Conservation (phyloP, 2,113 vertebrate species). For the Nesoenas mayeri region DNA sequence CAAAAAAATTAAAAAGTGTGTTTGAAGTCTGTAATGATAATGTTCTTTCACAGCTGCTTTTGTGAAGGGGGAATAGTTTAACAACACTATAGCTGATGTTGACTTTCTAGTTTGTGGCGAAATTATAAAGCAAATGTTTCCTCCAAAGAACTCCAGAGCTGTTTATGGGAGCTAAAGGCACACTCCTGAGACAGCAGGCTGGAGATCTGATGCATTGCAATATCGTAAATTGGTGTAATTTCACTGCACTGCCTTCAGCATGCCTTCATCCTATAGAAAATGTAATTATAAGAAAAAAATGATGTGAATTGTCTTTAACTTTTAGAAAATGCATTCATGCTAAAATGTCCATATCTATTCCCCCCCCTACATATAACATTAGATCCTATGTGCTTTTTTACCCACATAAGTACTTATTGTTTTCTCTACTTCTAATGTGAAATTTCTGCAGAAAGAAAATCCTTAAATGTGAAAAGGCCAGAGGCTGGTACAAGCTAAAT, state of each 20-base stretch:
- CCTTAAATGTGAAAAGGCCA: background rate
- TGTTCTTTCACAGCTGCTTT: slow-evolving; percentile 31
- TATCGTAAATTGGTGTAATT: background rate
- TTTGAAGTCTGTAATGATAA: slow-evolving; percentile 7
- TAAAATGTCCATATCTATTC: background rate
- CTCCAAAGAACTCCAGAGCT: background rate
- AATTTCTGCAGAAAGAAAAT: background rate
- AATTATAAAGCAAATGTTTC: background rate
- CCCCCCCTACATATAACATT: fast-evolving
- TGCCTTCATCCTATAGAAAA: background rate
- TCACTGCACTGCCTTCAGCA: background rate
- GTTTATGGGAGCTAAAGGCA: slow-evolving; percentile 12
- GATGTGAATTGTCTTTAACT: background rate
- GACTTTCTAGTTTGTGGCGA: background rate
- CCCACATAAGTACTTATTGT: background rate
- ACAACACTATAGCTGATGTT: background rate
- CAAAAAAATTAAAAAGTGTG: background rate
- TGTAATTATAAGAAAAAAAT: background rate
- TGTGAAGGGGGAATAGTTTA: background rate
- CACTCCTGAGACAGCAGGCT: background rate
- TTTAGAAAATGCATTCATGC: background rate
- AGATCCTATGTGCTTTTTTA: background rate
- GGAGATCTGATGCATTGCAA: background rate
- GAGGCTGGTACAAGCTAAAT: background rate
- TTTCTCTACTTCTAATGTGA: background rate